phyloP scores from a whole-genome alignment of 2,888 invertebrate species.

The Callinectes sapidus region DNA sequence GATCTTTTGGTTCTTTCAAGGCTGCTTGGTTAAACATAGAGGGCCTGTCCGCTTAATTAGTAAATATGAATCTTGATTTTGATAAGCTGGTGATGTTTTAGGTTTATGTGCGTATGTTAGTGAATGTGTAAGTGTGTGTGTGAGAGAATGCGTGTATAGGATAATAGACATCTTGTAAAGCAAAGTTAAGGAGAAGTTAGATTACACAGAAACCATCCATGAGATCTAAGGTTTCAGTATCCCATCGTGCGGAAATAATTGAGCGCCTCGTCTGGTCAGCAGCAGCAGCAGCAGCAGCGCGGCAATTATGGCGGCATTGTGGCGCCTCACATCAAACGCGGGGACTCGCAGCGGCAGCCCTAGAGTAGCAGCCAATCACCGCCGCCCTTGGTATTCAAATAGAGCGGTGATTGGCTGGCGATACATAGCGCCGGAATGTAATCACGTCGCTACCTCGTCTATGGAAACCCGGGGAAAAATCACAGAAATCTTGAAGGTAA shows the following conservation, averaged over 20 bases:
- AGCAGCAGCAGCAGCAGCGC: slow-evolving; percentile 1
- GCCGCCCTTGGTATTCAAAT: slow-evolving; percentile 25
- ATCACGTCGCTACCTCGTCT: not conserved
- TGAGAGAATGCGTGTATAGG: not conserved
- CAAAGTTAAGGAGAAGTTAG: not conserved
- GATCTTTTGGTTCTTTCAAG: too few relatives aligned
- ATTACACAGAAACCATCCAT: slow-evolving; percentile 15
- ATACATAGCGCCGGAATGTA: not conserved
- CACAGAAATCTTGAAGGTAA: not conserved
- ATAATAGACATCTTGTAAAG: not conserved
- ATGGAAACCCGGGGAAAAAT: not conserved
- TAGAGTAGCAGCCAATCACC: slow-evolving; percentile 39
- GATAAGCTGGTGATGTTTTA: not conserved
- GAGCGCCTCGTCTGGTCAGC: not conserved
- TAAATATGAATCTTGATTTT: too few relatives aligned
- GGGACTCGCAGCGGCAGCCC: not conserved
- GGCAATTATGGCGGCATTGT: slow-evolving; percentile 35
- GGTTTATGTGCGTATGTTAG: not conserved
- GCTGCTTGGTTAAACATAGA: too few relatives aligned
- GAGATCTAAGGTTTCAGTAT: not conserved
- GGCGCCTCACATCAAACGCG: slow-evolving; percentile 36
- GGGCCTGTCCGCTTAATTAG: too few relatives aligned
- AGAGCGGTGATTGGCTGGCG: slow-evolving; percentile 32
- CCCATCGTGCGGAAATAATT: not conserved
- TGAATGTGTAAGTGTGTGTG: not conserved